Evolutionary conservation across 2,113 vertebrate genomes (phyloP).

Genomic region (Salvator merianae): DNA sequence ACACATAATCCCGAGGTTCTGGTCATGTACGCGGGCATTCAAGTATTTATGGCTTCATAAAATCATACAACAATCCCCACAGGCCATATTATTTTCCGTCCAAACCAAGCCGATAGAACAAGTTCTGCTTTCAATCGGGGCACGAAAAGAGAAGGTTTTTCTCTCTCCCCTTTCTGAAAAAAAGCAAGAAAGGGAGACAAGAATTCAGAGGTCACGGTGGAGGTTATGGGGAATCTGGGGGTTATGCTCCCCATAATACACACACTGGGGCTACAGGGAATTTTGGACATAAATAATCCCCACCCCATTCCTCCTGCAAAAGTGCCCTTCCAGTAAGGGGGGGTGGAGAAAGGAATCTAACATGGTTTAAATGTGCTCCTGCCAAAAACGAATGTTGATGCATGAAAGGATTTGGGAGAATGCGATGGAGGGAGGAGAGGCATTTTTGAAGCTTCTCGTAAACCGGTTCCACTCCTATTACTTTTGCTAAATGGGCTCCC

Average conservation of each 20-base stretch:
- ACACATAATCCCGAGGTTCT: slow-evolving; percentile 10
- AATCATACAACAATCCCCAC: slow-evolving; percentile 3
- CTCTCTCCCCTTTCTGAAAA: background rate
- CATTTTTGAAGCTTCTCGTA: background rate
- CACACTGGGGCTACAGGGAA: background rate
- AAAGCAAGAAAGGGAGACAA: background rate
- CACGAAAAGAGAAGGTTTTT: background rate
- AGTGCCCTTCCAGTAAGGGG: background rate
- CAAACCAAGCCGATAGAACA: background rate
- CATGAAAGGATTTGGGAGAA: background rate
- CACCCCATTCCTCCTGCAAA: background rate
- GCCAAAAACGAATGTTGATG: background rate
- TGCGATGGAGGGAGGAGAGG: background rate
- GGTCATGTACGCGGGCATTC: background rate
- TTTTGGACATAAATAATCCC: background rate
- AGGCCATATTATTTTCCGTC: background rate
- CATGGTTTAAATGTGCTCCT: background rate
- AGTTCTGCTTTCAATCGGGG: slow-evolving; percentile 12
- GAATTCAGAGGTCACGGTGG: background rate
- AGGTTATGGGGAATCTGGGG: background rate
- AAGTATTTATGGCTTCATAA: slow-evolving; percentile 13
- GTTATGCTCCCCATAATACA: background rate
- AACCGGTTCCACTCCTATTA: background rate
- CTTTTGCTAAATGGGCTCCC: no score
- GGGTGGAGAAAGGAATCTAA: background rate